phyloP scores from a whole-genome alignment of 2,113 vertebrate species.

The rat (Rattus norvegicus) region GRCr8 NC_086024.1:59451501-59452000 shows the following conservation, averaged over 20 bases:
- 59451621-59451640: background rate
- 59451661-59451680: background rate
- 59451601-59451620: background rate
- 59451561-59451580: background rate
- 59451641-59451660: background rate
- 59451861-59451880: background rate
- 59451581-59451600: background rate
- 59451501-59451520: background rate
- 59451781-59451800: background rate
- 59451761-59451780: too few relatives aligned
- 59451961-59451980: background rate
- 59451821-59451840: background rate
- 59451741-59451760: background rate
- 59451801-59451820: background rate
- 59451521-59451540: background rate
- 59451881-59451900: background rate
- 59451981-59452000: background rate
- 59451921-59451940: too few relatives aligned
- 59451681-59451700: background rate
- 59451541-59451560: background rate
- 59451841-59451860: background rate
- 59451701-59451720: background rate
- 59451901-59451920: background rate
- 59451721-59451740: background rate
- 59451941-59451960: background rate